These are phyloP conservation scores for Otolemur garnettii DNA, from an alignment of 2,113 vertebrate genomes.

Conservation along the genomic window DNA sequence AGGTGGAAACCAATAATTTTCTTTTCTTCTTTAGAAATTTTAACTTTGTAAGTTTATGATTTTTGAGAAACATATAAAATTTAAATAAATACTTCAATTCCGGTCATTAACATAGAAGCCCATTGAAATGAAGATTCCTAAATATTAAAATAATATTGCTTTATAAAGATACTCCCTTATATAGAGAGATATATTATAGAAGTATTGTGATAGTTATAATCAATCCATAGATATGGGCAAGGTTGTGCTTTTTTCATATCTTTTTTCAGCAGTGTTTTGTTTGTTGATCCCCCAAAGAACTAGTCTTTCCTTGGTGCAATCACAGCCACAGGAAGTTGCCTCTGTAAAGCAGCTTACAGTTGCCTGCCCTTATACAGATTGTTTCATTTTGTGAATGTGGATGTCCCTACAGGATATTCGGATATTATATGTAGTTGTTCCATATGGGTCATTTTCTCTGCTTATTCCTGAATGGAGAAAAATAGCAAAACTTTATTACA, in stretches of 20 bases:
- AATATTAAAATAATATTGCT: not conserved
- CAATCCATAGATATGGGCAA: not conserved
- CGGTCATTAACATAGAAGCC: not conserved
- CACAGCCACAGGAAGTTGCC: not conserved
- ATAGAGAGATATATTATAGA: not conserved
- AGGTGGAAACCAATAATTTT: not conserved
- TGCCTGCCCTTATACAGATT: not conserved
- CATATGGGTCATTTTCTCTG: not conserved
- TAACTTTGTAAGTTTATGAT: not conserved
- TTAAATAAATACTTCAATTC: not conserved
- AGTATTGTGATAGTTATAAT: not conserved
- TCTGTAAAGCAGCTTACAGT: not conserved
- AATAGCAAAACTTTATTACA: not conserved
- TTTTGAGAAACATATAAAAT: not conserved
- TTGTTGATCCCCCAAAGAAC: not conserved
- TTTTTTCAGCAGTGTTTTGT: not conserved
- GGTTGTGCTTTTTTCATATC: not conserved
- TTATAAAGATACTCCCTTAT: not conserved
- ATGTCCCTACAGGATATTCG: not conserved
- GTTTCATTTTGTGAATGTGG: not conserved
- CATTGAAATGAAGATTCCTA: not conserved
- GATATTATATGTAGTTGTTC: not conserved
- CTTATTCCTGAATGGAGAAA: slow-evolving; percentile 6
- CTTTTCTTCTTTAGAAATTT: slow-evolving; percentile 29
- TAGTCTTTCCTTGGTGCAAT: not conserved